phyloP scores from a whole-genome alignment of 2,113 vertebrate genomes.

The Gobius niger region DNA sequence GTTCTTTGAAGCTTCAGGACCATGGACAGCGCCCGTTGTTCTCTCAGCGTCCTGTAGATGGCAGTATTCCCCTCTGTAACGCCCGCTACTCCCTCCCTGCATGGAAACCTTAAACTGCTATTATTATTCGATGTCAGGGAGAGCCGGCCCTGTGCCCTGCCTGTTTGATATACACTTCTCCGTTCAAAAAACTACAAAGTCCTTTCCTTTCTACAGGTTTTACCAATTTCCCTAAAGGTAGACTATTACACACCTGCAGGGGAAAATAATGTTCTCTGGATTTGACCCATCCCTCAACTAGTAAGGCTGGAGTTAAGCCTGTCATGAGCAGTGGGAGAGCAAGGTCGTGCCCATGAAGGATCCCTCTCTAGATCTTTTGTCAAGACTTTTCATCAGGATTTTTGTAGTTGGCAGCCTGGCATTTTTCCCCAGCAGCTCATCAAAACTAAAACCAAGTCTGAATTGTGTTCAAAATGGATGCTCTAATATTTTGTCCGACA shows the following conservation, averaged over 20 bases:
- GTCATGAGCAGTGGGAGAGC: no score
- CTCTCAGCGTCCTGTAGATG: conserved; percentile 66
- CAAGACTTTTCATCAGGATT: no score
- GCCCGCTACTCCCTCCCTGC: neutral
- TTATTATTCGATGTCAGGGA: conserved; percentile 74
- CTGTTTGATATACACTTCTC: conserved; percentile 68
- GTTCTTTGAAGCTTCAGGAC: conserved; percentile 4
- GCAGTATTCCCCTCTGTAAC: conserved; percentile 68
- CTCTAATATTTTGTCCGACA: no score
- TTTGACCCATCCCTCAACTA: neutral
- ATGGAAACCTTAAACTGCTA: conserved; percentile 52
- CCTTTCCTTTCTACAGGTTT: conserved; percentile 29
- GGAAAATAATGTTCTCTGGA: neutral
- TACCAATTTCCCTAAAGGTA: no score
- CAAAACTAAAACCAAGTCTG: no score
- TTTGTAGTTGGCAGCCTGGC: no score
- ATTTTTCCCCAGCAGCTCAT: no score
- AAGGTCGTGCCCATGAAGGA: no score
- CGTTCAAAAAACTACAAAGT: conserved; percentile 27
- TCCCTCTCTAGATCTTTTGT: no score
- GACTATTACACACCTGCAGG: no score
- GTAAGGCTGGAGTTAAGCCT: neutral
- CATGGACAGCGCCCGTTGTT: conserved; percentile 32
- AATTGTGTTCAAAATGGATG: no score
- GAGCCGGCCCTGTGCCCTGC: conserved; percentile 55